Evolutionary conservation across 2,797 vertebrate species (phyloP), one percentile per base, ranked within the genome.

Genomic region (Pseudopleuronectes americanus): DNA sequence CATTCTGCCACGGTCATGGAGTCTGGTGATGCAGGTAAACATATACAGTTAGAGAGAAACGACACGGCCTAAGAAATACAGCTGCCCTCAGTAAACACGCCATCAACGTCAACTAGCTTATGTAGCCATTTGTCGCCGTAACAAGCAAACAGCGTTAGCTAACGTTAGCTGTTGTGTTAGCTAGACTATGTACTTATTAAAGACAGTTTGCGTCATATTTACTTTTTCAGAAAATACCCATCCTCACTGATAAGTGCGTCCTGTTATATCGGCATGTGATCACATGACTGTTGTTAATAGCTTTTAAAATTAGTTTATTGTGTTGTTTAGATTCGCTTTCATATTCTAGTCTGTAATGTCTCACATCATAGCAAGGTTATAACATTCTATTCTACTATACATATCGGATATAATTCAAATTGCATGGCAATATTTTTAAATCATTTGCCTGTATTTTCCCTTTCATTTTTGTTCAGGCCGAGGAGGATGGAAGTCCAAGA

Each of bases 401-500:
- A 16, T 17, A 17, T 17, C 4, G 2, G 41, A 17, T 16, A 1
- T 43, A 14, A 43, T 43, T 43, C 13, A 43, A 58, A 21, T 22
- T n/a, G 16, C 43, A 31, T 14, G 8, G 21, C 45, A 53, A 24
- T 17, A 43, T 17, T 43, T 43, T 17, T 38, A 10, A 38, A 38
- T 38, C 4, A 53, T 33, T 3, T 57, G 28, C 16, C 58, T 31
- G 14, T 3, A 51, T 62, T 66, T 56, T 6, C 1, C 8, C 1
- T 31, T 8, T 41, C 6, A 36, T 47, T 1, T 53, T 60, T 63
- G 12, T 57, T 57, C 56, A 98, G 97, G 96, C n/a, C 95, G 96
- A 53, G 94, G 94, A 9, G 95, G 94, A 57, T 95, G 96, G 66
- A 97, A 95, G 92, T 95, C 94, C 24, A 95, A 93, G 10, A 84